Evolutionary conservation across 37 sponge, comb jelly and placozoan species (phyloP), one percentile per base, ranked within the genome.

Genomic region (Eunapius fragilis): DNA sequence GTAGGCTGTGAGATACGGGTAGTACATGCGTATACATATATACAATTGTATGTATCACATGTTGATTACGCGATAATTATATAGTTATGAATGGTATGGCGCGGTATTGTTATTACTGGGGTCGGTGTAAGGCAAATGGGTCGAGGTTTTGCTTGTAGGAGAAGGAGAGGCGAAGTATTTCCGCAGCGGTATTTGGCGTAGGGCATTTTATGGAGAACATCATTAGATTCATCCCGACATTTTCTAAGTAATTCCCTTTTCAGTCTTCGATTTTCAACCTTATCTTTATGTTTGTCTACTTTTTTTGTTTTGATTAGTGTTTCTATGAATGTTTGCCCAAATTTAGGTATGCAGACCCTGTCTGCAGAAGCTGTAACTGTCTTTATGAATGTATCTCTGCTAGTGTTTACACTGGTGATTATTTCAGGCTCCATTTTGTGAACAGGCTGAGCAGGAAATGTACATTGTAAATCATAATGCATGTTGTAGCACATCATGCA

Each of bases 1-100:
- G 23, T 37, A 38, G 75, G 74, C 75, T 35, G 34, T 67, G 32
- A 75, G 75, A 0, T 84, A 75, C 28, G 30, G 35, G 75, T 31
- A 75, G 17, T 84, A 47, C 45, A 28, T 79, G 26, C 50, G 41
- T 35, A 26, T 26, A 49, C 49, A n/a, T n/a, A n/a, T n/a, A n/a
- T n/a, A n/a, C n/a, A n/a, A n/a, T n/a, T n/a, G n/a, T n/a, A n/a
- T n/a, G n/a, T n/a, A n/a, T n/a, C n/a, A n/a, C n/a, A n/a, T n/a
- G n/a, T n/a, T n/a, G n/a, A n/a, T n/a, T n/a, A n/a, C n/a, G n/a
- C n/a, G n/a, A n/a, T n/a, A n/a, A n/a, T n/a, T n/a, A n/a, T n/a
- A n/a, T n/a, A n/a, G n/a, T n/a, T n/a, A n/a, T n/a, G n/a, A n/a
- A n/a, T n/a, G n/a, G n/a, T n/a, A n/a, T n/a, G n/a, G n/a, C n/a